Percentiles rank a stretch among this genome's conserved stretches.
These are phyloP conservation scores for Cryptoblepharus egeriae DNA, from an alignment of 2,797 vertebrate genomes.

Conservation along the genomic window DNA sequence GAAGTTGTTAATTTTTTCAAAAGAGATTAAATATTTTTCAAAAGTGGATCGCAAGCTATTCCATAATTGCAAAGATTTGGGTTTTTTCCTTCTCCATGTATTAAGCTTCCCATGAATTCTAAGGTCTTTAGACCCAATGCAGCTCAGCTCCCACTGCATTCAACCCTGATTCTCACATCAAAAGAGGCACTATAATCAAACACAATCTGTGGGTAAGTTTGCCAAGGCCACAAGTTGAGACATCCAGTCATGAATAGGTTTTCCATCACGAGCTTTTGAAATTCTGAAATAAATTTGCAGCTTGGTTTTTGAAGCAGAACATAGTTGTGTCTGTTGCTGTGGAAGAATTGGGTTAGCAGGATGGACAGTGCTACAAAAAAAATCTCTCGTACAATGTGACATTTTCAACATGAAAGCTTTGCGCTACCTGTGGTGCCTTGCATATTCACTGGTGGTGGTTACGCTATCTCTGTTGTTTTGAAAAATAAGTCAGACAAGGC, in stretches of 20 bases:
- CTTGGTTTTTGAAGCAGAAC: conserved; percentile 51
- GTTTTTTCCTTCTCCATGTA: too few species aligned
- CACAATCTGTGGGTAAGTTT: conserved; percentile 32
- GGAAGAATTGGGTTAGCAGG: conserved; percentile 41
- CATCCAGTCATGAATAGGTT: conserved; percentile 25
- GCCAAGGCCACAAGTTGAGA: conserved; percentile 16
- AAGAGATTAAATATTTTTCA: too few species aligned
- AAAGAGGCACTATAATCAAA: background rate
- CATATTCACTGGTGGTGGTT: conserved; percentile 58
- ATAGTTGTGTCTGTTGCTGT: conserved; percentile 22
- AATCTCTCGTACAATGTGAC: conserved; percentile 50
- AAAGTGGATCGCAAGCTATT: too few species aligned
- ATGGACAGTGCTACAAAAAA: conserved; percentile 39
- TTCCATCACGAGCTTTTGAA: conserved; percentile 48
- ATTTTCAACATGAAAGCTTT: conserved; percentile 54
- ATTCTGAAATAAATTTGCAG: conserved; percentile 54
- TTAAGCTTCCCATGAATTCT: too few species aligned
- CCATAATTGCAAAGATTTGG: too few species aligned
- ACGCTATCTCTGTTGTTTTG: conserved; percentile 52
- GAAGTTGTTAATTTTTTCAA: too few species aligned
- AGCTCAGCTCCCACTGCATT: too few species aligned
- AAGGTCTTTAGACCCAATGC: too few species aligned
- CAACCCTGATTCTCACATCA: background rate
- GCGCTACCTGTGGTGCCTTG: conserved; percentile 61
- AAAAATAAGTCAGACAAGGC: conserved; percentile 48